phyloP scores from a whole-genome alignment of 2,888 invertebrate genomes.

The Uropetala carovei region DNA sequence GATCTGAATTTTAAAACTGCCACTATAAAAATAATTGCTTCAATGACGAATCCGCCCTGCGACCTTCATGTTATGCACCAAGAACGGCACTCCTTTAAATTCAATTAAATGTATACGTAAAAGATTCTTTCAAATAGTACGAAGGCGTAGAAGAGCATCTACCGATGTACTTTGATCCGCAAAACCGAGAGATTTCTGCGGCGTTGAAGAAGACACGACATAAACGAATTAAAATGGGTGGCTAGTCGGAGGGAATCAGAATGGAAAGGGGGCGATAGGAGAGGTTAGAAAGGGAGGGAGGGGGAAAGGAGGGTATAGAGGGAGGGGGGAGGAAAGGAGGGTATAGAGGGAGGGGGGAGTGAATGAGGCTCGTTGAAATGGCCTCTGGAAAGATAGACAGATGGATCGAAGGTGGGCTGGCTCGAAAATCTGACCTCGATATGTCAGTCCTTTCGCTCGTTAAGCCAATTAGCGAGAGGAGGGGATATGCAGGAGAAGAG shows the following conservation, averaged over 20 bases:
- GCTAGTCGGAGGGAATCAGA: no score
- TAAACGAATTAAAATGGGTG: constrained; percentile 22
- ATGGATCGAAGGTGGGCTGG: constrained; percentile 11
- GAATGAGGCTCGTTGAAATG: neutral
- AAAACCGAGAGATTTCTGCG: neutral
- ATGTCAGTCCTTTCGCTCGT: constrained; percentile 37
- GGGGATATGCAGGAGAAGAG: neutral
- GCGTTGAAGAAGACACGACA: neutral
- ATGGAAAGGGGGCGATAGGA: no score
- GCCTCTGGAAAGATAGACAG: constrained; percentile 26
- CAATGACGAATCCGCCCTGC: no score
- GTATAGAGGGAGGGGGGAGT: neutral
- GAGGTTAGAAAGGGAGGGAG: no score
- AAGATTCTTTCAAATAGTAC: no score
- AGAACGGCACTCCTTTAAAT: no score
- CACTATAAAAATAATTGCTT: no score
- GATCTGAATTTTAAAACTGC: no score
- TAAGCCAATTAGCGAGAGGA: constrained; percentile 46
- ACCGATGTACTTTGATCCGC: neutral
- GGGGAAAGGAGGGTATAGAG: neutral
- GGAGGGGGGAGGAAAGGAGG: neutral
- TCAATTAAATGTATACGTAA: no score
- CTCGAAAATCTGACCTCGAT: constrained; percentile 46
- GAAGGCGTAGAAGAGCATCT: no score
- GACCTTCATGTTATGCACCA: no score